Base-by-base conservation (phyloP, 2,888 invertebrate genomes). In the Eupsilia transversa region DNA sequence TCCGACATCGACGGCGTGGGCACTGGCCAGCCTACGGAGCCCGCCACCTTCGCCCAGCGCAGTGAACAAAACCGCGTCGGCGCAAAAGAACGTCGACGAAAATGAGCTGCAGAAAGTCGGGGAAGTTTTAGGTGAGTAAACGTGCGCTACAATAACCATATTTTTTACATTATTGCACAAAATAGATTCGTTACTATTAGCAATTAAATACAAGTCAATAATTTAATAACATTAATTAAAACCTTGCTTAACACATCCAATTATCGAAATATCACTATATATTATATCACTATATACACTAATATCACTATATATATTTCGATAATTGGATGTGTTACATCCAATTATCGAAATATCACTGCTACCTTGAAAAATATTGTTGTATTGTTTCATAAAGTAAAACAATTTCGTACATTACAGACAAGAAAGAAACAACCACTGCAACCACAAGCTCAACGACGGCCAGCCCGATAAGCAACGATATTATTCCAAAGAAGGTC, bases 1-100 rank as follows among this genome's bases (percentile, higher is more conserved):
- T 20, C 95, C 96, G 10, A 95, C 96, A 0, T 92, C 96, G 9
- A 95, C 96, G 6, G 97, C 96, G 0, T 97, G 97, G 97, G 96
- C 97, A 0, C 87, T 97, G 52, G 96, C 96, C 2, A 94, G 96
- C 69, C 86, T 97, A 60, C 94, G 94, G 56, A 94, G 94, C 69
- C 93, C 96, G 2, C 96, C 96, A 14, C 88, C 93, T 23, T 80
- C 91, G 33, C 88, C 91, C 0, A 91, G 87, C 61, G 76, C 89
- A 70, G 84, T 85, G 12, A 95, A 94, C 79, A 84, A 81, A 72
- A 92, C 94, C 17, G 79, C 73, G 54, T 85, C 91, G n/a, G 88
- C 91, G 14, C 91, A 89, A 30, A 95, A 94, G 80, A 93, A 76
- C 73, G 80, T 92, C 14, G 93, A 94, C 83, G 96, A 96, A 88